A percentile compares a stretch with the other conserved stretches of the same genome.
Evolutionary conservation across 2,888 invertebrate species (phyloP).

Genomic region (Ectemnius continuus): DNA sequence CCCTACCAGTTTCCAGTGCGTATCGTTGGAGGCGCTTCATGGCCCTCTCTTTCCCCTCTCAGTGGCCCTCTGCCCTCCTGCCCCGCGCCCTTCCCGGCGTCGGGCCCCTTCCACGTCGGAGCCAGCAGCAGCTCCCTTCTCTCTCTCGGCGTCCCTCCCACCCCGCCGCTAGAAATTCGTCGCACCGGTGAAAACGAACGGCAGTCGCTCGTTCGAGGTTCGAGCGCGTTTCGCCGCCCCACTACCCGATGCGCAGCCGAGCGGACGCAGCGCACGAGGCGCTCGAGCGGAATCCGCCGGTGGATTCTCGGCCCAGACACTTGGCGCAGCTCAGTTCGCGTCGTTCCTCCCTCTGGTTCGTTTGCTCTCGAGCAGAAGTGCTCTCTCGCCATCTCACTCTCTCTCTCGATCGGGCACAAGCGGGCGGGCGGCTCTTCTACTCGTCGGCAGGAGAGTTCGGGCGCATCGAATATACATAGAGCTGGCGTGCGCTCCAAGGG

Average conservation of each 20-base stretch:
- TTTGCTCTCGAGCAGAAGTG: constrained; percentile 38
- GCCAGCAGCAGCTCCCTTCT: neutral
- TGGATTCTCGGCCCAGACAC: constrained; percentile 55
- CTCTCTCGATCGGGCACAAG: neutral
- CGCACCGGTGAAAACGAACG: constrained; percentile 17
- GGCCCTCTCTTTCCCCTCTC: too few species aligned
- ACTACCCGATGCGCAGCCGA: constrained; percentile 8
- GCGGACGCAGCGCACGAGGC: constrained; percentile 21
- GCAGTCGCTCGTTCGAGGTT: neutral
- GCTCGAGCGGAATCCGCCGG: constrained; percentile 50
- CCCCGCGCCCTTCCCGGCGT: too few species aligned
- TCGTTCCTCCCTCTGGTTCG: constrained; percentile 64
- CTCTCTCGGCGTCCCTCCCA: neutral
- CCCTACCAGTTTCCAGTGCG: constrained; percentile 12
- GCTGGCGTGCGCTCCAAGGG: neutral
- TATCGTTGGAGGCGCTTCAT: constrained; percentile 9
- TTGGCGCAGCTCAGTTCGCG: constrained; percentile 70
- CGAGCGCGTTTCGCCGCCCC: constrained; percentile 13
- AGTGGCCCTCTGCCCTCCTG: too few species aligned
- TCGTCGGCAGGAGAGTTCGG: constrained; percentile 3
- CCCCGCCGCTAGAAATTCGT: constrained; percentile 2
- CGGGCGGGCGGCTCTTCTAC: neutral
- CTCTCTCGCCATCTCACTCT: neutral
- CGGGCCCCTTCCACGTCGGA: too few species aligned
- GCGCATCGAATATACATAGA: constrained; percentile 14